phyloP scores from a whole-genome alignment of 2,888 invertebrate genomes.

The Polymixis flavicincta region DNA sequence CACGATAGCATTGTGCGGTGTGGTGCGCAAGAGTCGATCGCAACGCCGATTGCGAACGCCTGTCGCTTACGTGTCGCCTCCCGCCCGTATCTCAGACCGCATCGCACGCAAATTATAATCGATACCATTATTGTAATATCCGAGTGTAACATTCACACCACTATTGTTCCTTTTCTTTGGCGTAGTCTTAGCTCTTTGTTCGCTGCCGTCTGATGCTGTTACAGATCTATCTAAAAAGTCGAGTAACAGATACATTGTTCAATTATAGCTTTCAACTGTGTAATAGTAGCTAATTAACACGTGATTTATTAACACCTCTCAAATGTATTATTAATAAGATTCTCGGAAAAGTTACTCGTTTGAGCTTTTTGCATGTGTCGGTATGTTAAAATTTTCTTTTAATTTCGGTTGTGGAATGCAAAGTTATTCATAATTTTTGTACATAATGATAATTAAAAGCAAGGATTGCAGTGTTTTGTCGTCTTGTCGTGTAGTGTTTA shows the following conservation, averaged over 20 bases:
- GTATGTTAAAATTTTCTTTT: slow-evolving; percentile 46
- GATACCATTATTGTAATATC: slow-evolving; percentile 91
- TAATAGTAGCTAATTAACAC: slow-evolving; percentile 67
- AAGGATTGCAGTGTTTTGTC: slow-evolving; percentile 47
- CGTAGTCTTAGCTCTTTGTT: slow-evolving; percentile 76
- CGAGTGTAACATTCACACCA: slow-evolving; percentile 86
- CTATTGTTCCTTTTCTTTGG: slow-evolving; percentile 86
- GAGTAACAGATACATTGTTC: slow-evolving; percentile 70
- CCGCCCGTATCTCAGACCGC: slow-evolving; percentile 84
- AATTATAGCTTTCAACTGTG: slow-evolving; percentile 74
- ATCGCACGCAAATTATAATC: slow-evolving; percentile 91
- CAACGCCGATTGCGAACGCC: slow-evolving; percentile 86
- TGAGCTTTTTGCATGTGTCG: slow-evolving; percentile 35
- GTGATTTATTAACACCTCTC: slow-evolving; percentile 61
- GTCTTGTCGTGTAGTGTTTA: slow-evolving; percentile 45
- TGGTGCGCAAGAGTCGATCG: slow-evolving; percentile 84
- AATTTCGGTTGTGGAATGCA: slow-evolving; percentile 31
- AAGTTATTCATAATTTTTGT: slow-evolving; percentile 56
- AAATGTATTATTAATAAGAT: slow-evolving; percentile 57
- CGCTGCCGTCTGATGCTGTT: slow-evolving; percentile 68
- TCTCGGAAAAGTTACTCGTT: slow-evolving; percentile 46
- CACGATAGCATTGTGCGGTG: slow-evolving; percentile 89
- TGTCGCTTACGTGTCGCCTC: slow-evolving; percentile 89
- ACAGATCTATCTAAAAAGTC: slow-evolving; percentile 69
- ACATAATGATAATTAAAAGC: slow-evolving; percentile 46